Evolutionary conservation across 1,140 invertebrate species (phyloP).

Genomic region (Scaptomyza hsui): DNA sequence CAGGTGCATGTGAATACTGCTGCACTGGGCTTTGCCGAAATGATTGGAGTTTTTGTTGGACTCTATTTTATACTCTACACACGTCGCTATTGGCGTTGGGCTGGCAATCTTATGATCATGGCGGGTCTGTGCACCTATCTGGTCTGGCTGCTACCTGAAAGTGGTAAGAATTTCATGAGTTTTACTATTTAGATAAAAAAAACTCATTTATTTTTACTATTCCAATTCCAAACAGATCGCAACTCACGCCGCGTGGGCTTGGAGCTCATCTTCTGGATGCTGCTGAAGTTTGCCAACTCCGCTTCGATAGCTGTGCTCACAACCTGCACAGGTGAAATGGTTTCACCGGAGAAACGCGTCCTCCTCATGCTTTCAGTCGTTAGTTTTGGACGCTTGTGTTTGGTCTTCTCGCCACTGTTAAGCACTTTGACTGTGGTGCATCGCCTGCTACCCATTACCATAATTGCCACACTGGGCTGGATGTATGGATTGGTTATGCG

Average conservation of each 20-base stretch:
- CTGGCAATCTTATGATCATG: slow-evolving; percentile 69
- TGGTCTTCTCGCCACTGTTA: slow-evolving; percentile 65
- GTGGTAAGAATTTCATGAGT: slow-evolving; percentile 36
- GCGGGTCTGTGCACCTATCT: slow-evolving; percentile 67
- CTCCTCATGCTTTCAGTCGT: slow-evolving; percentile 70
- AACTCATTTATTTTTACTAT: too few relatives aligned
- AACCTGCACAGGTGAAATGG: slow-evolving; percentile 78
- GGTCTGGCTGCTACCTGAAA: slow-evolving; percentile 69
- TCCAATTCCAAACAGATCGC: slow-evolving; percentile 30
- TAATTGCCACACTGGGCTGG: slow-evolving; percentile 66
- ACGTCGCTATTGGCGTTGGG: slow-evolving; percentile 74
- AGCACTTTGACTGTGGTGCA: slow-evolving; percentile 67
- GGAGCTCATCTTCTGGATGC: slow-evolving; percentile 73
- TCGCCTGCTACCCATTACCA: slow-evolving; percentile 65
- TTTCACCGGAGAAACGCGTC: slow-evolving; percentile 64
- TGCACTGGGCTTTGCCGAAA: slow-evolving; percentile 81
- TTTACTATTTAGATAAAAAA: not conserved
- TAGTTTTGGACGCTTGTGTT: slow-evolving; percentile 66
- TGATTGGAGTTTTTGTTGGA: slow-evolving; percentile 81
- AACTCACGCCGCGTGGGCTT: slow-evolving; percentile 65
- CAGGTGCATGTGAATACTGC: slow-evolving; percentile 83
- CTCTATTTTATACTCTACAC: slow-evolving; percentile 80
- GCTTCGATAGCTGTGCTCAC: slow-evolving; percentile 72
- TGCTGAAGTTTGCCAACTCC: slow-evolving; percentile 72
- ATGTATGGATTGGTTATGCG: slow-evolving; percentile 65